Evolutionary conservation across 2,797 vertebrate species (phyloP).

Genomic region (Aplochiton taeniatus): DNA sequence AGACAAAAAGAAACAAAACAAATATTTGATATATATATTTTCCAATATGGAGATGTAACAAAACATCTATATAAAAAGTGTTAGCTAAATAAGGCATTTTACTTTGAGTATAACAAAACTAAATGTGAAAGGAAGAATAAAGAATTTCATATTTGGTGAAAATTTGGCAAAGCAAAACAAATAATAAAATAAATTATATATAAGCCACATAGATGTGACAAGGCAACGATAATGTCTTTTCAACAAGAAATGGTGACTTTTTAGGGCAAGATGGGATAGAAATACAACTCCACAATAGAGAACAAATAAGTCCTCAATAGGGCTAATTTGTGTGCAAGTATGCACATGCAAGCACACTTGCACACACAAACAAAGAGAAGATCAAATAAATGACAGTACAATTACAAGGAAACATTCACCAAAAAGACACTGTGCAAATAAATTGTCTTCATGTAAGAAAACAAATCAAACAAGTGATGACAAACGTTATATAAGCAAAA

Average conservation of each 20-base stretch:
- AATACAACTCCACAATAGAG: constrained; percentile 55
- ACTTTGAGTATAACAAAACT: constrained; percentile 65
- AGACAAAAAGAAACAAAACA: constrained; percentile 49
- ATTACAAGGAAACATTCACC: constrained; percentile 70
- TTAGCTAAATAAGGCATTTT: constrained; percentile 76
- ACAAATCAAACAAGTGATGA: constrained; percentile 51
- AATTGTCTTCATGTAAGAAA: constrained; percentile 63
- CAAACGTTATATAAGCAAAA: constrained; percentile 24
- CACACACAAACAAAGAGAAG: constrained; percentile 37
- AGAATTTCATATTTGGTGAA: constrained; percentile 74
- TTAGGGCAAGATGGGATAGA: constrained; percentile 49
- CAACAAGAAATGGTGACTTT: constrained; percentile 57
- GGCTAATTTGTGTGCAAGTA: constrained; percentile 44
- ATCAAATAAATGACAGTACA: constrained; percentile 42
- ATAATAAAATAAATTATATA: constrained; percentile 72
- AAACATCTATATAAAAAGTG: constrained; percentile 58
- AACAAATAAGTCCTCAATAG: constrained; percentile 31
- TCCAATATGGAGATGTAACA: constrained; percentile 66
- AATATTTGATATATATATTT: constrained; percentile 54
- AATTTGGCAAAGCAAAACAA: constrained; percentile 74
- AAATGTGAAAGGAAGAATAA: constrained; percentile 41
- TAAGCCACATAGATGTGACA: constrained; percentile 74
- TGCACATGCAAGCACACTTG: constrained; percentile 71
- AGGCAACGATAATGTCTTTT: constrained; percentile 70
- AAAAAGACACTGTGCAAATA: constrained; percentile 77